These are phyloP conservation scores for Triplophysa siluroides DNA, from an alignment of 2,113 vertebrate genomes.

Conservation along the genomic window DNA sequence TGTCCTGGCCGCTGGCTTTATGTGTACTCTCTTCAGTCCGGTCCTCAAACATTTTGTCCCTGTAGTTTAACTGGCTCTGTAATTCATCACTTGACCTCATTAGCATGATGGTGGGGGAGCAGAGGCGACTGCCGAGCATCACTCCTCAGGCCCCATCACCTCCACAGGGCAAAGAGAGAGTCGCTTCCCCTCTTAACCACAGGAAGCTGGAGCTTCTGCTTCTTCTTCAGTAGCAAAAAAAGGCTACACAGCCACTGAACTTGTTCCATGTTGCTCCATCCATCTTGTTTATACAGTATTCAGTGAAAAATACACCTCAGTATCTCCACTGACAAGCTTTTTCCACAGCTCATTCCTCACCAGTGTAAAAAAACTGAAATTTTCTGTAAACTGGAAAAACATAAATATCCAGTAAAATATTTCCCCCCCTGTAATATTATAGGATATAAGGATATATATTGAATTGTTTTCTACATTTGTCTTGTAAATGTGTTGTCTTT, in stretches of 20 bases:
- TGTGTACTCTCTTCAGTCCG: constrained; percentile 54
- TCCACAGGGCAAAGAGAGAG: constrained; percentile 33
- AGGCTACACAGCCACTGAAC: constrained; percentile 1
- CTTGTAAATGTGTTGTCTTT: too few relatives aligned
- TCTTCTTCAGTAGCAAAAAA: background rate
- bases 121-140: constrained; percentile 56
- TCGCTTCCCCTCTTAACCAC: constrained; percentile 23
- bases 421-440: too few relatives aligned
- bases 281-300: constrained; percentile 26
- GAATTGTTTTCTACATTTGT: too few relatives aligned
- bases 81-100: constrained; percentile 73
- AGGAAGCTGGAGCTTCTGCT: constrained; percentile 36
- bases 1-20: constrained; percentile 56
- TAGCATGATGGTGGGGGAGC: constrained; percentile 61
- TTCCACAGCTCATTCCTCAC: background rate
- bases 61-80: constrained; percentile 66
- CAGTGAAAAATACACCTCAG: background rate
- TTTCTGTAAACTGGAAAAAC: too few relatives aligned
- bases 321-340: background rate
- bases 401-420: too few relatives aligned
- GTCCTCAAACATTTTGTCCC: constrained; percentile 45
- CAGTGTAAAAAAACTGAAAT: too few relatives aligned
- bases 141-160: constrained; percentile 58
- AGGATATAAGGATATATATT: too few relatives aligned
- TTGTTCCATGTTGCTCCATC: background rate